Evolutionary conservation across 2,888 invertebrate genomes (phyloP).

Genomic region (Tipula helvola): DNA sequence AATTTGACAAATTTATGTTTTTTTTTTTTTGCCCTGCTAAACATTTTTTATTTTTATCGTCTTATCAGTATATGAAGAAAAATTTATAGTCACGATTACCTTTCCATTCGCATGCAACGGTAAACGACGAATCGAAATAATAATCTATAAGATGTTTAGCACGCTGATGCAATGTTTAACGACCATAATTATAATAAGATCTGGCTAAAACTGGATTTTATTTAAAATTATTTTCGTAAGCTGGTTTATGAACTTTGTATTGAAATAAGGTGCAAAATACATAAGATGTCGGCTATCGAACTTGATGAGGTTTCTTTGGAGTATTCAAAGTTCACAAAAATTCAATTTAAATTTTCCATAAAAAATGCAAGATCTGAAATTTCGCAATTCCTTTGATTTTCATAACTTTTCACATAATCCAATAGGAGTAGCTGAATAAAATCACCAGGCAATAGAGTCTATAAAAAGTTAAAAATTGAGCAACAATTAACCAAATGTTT

Average conservation of each 20-base stretch:
- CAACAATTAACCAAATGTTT: too few relatives aligned
- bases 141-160: background rate
- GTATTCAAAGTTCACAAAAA: too few relatives aligned
- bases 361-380: too few relatives aligned
- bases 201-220: background rate
- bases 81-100: background rate
- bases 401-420: too few relatives aligned
- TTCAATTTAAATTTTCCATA: too few relatives aligned
- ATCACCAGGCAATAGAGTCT: too few relatives aligned
- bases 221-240: background rate
- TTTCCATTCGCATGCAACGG: background rate
- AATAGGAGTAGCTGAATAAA: too few relatives aligned
- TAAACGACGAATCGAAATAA: background rate
- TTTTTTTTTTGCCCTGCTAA: background rate
- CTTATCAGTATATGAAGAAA: background rate
- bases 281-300: background rate
- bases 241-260: background rate
- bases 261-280: background rate
- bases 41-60: background rate
- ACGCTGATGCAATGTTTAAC: background rate
- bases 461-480: too few relatives aligned
- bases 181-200: background rate
- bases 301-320: background rate
- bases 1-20: background rate
- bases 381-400: too few relatives aligned